Conservation (phyloP, 1,140 invertebrate species). For the Bombus difficillimus region DNA sequence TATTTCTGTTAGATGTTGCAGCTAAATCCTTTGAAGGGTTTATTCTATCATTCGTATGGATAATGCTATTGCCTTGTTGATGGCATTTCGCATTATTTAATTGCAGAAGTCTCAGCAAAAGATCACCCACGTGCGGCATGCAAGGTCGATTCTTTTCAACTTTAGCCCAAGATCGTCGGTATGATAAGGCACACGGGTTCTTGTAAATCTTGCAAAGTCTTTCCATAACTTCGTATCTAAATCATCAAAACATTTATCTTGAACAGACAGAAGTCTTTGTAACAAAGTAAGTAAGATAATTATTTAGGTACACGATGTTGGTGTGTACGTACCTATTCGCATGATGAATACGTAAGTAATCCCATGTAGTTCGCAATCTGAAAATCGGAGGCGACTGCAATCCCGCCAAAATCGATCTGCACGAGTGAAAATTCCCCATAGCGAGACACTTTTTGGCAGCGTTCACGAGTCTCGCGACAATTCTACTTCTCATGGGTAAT, state of each 20-base stretch:
- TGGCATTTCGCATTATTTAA: slow-evolving; percentile 27
- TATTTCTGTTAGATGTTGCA: neutral
- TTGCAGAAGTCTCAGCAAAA: slow-evolving; percentile 78
- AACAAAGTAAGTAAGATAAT: neutral
- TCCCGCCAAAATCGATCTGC: slow-evolving; percentile 82
- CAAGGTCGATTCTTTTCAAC: slow-evolving; percentile 73
- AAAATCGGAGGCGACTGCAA: slow-evolving; percentile 83
- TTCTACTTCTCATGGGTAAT: slow-evolving; percentile 80
- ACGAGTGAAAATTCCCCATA: slow-evolving; percentile 84
- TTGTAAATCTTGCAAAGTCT: slow-evolving; percentile 80
- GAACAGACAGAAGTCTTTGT: neutral
- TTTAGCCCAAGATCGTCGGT: slow-evolving; percentile 77
- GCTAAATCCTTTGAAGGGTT: neutral
- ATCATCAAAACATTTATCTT: neutral
- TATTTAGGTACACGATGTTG: neutral
- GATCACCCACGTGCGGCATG: slow-evolving; percentile 81
- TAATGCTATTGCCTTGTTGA: neutral
- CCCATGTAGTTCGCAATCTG: slow-evolving; percentile 82
- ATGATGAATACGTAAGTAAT: slow-evolving; percentile 81
- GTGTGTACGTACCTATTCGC: slow-evolving; percentile 72
- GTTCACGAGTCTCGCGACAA: slow-evolving; percentile 83
- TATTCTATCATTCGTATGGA: neutral
- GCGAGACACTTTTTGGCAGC: slow-evolving; percentile 82
- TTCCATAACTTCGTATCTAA: slow-evolving; percentile 81
- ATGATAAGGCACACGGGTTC: slow-evolving; percentile 73